These are phyloP conservation scores for Penaeus japonicus DNA, from an alignment of 1,140 invertebrate genomes.

Conservation along the genomic window DNA sequence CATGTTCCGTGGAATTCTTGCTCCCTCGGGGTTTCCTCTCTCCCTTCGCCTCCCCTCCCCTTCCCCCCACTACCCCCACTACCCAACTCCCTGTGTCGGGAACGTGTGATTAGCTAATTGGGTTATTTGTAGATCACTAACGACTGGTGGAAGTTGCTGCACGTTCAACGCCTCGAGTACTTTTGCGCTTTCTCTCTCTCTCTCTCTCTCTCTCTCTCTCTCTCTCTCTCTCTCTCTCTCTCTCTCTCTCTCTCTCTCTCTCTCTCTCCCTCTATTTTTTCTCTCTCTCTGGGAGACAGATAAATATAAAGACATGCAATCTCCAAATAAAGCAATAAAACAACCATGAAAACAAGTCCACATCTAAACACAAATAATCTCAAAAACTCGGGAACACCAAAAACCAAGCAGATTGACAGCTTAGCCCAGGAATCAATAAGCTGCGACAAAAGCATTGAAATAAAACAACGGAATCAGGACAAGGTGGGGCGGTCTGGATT, in stretches of 20 bases:
- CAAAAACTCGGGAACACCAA: too few species aligned
- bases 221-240: not conserved
- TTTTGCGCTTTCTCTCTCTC: not conserved
- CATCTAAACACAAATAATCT: too few species aligned
- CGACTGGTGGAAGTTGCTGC: not conserved
- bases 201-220: not conserved
- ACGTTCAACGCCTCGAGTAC: not conserved
- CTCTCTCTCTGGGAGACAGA: not conserved
- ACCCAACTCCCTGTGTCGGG: not conserved
- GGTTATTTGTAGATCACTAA: slow-evolving; percentile 26
- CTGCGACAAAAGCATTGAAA: too few species aligned
- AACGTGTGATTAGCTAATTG: slow-evolving; percentile 10
- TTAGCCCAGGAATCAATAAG: too few species aligned
- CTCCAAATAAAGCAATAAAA: too few species aligned
- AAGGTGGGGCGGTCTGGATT: too few species aligned
- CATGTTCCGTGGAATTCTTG: too few species aligned
- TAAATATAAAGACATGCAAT: too few species aligned
- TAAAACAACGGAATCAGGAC: too few species aligned
- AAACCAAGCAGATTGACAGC: too few species aligned
- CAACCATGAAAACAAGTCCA: too few species aligned
- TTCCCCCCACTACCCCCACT: too few species aligned
- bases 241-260: not conserved
- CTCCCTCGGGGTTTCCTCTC: not conserved
- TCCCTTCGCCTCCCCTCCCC: not conserved
- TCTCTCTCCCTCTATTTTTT: not conserved